Conservation (phyloP, 2,888 invertebrate genomes). For the Luperina nickerlii region DNA sequence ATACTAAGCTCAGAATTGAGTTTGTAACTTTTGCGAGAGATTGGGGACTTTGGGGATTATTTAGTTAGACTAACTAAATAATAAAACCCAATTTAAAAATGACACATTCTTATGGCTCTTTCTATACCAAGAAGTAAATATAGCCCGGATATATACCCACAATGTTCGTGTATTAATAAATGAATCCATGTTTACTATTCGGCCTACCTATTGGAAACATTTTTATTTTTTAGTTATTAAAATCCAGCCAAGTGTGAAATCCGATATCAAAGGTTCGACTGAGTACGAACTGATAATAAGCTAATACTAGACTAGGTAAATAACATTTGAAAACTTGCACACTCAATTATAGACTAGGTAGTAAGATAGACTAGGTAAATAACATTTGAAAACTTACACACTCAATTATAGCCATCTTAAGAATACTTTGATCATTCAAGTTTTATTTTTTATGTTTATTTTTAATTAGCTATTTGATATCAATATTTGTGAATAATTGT, state of each 20-base stretch:
- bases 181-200: constrained; percentile 16
- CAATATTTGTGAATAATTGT: background rate
- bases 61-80: background rate
- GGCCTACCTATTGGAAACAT: background rate
- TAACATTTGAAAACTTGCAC: background rate
- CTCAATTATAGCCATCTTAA: background rate
- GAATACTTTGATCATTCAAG: background rate
- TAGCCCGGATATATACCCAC: no score
- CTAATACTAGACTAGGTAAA: constrained; percentile 10
- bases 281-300: background rate
- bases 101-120: background rate
- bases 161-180: background rate
- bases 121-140: background rate
- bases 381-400: no score
- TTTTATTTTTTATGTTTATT: background rate
- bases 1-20: no score
- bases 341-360: no score
- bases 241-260: constrained; percentile 46
- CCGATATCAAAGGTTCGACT: constrained; percentile 38
- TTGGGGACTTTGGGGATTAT: no score
- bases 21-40: no score
- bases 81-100: background rate
- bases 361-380: no score
- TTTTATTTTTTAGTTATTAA: constrained; percentile 2
- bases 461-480: no score